These are phyloP conservation scores for Indri indri DNA, from an alignment of 2,113 vertebrate species.

Conservation along the genomic window DNA sequence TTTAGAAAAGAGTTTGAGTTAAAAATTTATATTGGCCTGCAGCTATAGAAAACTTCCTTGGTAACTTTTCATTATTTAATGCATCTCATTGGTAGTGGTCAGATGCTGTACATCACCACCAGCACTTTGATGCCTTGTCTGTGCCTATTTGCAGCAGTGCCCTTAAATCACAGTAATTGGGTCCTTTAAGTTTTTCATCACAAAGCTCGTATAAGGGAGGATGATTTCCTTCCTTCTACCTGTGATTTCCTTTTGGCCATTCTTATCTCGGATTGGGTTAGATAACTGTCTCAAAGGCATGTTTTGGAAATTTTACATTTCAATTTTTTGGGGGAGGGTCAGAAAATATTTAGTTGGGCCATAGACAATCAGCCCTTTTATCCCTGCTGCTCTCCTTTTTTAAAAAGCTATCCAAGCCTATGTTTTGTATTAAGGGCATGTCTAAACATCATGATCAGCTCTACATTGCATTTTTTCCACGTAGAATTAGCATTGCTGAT, in stretches of 20 bases:
- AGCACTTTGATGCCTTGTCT: constrained; percentile 3
- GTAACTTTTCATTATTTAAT: constrained; percentile 22
- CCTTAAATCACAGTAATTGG: constrained; percentile 49
- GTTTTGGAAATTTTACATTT: background rate
- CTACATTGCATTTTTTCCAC: background rate
- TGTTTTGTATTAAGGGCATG: constrained; percentile 13
- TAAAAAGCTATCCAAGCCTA: background rate
- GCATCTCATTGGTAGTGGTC: background rate
- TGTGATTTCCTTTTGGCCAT: background rate
- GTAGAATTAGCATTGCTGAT: background rate
- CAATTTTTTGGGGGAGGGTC: no score
- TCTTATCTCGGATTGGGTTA: background rate
- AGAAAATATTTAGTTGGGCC: background rate
- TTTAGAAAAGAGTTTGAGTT: constrained; percentile 21
- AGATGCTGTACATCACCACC: background rate
- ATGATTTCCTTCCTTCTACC: background rate
- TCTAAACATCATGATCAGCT: background rate
- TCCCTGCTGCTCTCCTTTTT: background rate
- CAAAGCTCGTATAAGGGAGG: background rate
- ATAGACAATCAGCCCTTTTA: background rate
- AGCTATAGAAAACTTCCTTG: background rate
- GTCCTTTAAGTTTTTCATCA: background rate
- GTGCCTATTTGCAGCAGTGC: background rate
- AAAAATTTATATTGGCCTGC: background rate
- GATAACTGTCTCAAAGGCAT: background rate